A percentile compares a stretch with the other conserved stretches of the same genome.
These are phyloP conservation scores for Macropodus opercularis DNA, from an alignment of 2,797 vertebrate genomes.

Conservation along the genomic window DNA sequence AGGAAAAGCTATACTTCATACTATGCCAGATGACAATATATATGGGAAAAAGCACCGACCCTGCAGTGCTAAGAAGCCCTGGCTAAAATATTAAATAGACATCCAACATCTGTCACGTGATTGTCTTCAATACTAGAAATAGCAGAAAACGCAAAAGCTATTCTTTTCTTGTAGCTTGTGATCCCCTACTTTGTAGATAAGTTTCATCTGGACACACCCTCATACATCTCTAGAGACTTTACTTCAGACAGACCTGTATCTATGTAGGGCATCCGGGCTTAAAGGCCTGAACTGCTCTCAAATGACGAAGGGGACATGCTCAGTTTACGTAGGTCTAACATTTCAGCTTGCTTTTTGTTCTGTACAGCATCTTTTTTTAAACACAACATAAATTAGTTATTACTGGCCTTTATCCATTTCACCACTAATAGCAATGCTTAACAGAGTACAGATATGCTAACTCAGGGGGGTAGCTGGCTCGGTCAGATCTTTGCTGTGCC, in stretches of 20 bases:
- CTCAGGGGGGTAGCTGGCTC: slow-evolving; percentile 84
- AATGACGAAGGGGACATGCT: slow-evolving; percentile 26
- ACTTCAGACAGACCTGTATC: slow-evolving; percentile 56
- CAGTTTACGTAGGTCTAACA: slow-evolving; percentile 16
- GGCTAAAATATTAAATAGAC: slow-evolving; percentile 48
- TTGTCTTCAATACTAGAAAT: slow-evolving; percentile 57
- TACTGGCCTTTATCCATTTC: slow-evolving; percentile 47
- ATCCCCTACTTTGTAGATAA: slow-evolving; percentile 24
- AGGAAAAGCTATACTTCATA: slow-evolving; percentile 44
- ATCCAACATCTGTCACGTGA: slow-evolving; percentile 51
- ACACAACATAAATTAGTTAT: slow-evolving; percentile 6
- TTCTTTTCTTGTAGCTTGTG: slow-evolving; percentile 33
- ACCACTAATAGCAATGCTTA: slow-evolving; percentile 23
- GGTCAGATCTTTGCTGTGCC: slow-evolving; percentile 74
- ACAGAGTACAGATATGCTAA: slow-evolving; percentile 59
- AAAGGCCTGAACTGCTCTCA: slow-evolving; percentile 47
- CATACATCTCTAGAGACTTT: slow-evolving; percentile 38
- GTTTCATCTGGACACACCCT: slow-evolving; percentile 35
- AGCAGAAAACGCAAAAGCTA: neutral
- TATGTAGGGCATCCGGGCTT: slow-evolving; percentile 52
- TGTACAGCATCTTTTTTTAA: slow-evolving; percentile 33
- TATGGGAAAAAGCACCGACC: slow-evolving; percentile 73
- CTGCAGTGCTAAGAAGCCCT: slow-evolving; percentile 77
- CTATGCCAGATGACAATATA: slow-evolving; percentile 44
- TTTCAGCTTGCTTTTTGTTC: slow-evolving; percentile 28